Conservation (phyloP, 2,113 vertebrate genomes). For the Otolemur garnettii region DNA sequence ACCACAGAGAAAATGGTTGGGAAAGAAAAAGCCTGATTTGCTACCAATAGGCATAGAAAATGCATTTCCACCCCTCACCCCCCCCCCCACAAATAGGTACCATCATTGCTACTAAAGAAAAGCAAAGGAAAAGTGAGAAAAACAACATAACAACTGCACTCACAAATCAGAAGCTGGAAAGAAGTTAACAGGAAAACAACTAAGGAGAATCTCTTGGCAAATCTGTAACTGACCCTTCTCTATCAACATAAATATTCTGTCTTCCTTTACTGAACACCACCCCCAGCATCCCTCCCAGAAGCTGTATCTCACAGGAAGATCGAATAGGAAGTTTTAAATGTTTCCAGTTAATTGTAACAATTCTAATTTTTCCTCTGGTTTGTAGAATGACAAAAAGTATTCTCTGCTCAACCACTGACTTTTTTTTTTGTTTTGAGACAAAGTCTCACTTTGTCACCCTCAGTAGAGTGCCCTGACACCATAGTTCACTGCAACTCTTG, state of each 20-base stretch:
- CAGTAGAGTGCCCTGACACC: too few relatives aligned
- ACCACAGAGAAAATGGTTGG: constrained; percentile 34
- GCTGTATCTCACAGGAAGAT: background rate
- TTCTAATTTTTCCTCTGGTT: background rate
- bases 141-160: constrained; percentile 30
- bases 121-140: constrained; percentile 55
- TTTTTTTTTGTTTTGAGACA: too few relatives aligned
- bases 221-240: constrained; percentile 30
- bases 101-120: constrained; percentile 42
- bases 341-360: background rate
- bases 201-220: constrained; percentile 50
- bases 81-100: background rate
- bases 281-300: background rate
- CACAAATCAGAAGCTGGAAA: constrained; percentile 53
- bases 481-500: too few relatives aligned
- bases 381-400: constrained; percentile 20
- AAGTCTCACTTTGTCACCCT: too few relatives aligned
- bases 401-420: background rate
- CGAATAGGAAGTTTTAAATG: constrained; percentile 1
- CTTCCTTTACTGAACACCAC: background rate
- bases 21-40: constrained; percentile 54
- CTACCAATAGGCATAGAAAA: constrained; percentile 56
- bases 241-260: constrained; percentile 16
- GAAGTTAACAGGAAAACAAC: constrained; percentile 32
- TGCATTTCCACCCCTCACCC: background rate